phyloP scores from a whole-genome alignment of 2,888 invertebrate species.

The Parnassius orleans region DNA sequence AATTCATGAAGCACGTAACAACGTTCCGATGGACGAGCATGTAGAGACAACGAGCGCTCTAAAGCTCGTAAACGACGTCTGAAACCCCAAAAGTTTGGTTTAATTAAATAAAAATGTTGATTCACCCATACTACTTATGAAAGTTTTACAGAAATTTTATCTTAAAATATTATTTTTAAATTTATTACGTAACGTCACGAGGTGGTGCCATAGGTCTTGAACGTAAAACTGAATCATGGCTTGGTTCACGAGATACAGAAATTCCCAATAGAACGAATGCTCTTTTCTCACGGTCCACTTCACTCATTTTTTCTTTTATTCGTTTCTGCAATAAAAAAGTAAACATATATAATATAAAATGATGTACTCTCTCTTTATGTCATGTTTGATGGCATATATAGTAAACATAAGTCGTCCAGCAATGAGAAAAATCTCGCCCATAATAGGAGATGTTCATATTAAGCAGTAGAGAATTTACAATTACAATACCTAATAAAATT shows the following conservation, averaged over 20 bases:
- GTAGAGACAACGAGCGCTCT: constrained; percentile 53
- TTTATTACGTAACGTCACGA: constrained; percentile 57
- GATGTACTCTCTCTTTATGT: too few relatives aligned
- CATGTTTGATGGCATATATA: too few relatives aligned
- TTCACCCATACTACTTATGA: too few relatives aligned
- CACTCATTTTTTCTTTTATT: constrained; percentile 58
- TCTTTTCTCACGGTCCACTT: constrained; percentile 65
- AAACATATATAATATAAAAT: too few relatives aligned
- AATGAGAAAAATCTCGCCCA: too few relatives aligned
- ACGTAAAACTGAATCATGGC: constrained; percentile 65
- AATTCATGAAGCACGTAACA: constrained; percentile 70
- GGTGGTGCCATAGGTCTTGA: constrained; percentile 61
- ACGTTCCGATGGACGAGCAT: constrained; percentile 56
- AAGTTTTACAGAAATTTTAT: too few relatives aligned
- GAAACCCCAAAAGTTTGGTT: constrained; percentile 1
- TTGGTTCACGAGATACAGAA: constrained; percentile 65
- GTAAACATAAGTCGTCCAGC: too few relatives aligned
- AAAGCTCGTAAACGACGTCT: constrained; percentile 59
- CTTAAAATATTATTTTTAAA: background rate
- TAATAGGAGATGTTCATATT: too few relatives aligned
- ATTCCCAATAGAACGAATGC: constrained; percentile 69
- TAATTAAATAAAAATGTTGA: too few relatives aligned
- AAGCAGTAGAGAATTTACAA: too few relatives aligned
- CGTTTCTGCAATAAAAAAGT: constrained; percentile 49
- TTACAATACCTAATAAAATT: too few relatives aligned